Percentiles rank a stretch among this genome's conserved stretches.
These are phyloP conservation scores for Parnassius apollo DNA, from an alignment of 2,888 invertebrate species.

Conservation along the genomic window DNA sequence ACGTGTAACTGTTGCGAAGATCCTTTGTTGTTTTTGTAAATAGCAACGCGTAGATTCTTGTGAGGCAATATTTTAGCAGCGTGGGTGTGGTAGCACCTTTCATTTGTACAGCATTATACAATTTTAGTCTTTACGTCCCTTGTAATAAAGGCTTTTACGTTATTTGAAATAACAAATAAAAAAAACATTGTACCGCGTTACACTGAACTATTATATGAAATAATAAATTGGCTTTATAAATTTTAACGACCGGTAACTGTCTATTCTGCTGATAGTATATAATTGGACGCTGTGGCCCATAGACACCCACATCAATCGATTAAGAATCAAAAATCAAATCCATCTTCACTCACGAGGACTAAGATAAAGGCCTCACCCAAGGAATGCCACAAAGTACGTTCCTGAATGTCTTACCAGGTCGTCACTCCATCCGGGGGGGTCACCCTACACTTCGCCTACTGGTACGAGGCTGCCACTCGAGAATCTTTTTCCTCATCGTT, in stretches of 20 bases:
- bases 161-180: neutral
- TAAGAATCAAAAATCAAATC: too few species aligned
- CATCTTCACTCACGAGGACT: too few species aligned
- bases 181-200: neutral
- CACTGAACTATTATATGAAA: neutral
- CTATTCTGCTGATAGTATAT: neutral
- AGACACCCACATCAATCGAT: too few species aligned
- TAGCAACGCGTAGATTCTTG: constrained; percentile 18
- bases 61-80: constrained; percentile 16
- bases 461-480: too few species aligned
- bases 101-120: constrained; percentile 19
- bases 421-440: too few species aligned
- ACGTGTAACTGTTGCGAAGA: constrained; percentile 9
- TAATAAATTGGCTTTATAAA: constrained; percentile 15
- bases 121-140: constrained; percentile 4
- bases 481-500: too few species aligned
- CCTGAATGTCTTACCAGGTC: too few species aligned
- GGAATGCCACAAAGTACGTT: too few species aligned
- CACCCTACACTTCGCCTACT: too few species aligned
- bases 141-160: constrained; percentile 6
- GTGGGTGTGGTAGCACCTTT: constrained; percentile 16
- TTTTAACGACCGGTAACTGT: constrained; percentile 11
- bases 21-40: constrained; percentile 21
- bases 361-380: too few species aligned
- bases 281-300: too few species aligned